Conservation (phyloP, 1,140 invertebrate genomes). For the Habropoda laboriosa region DNA sequence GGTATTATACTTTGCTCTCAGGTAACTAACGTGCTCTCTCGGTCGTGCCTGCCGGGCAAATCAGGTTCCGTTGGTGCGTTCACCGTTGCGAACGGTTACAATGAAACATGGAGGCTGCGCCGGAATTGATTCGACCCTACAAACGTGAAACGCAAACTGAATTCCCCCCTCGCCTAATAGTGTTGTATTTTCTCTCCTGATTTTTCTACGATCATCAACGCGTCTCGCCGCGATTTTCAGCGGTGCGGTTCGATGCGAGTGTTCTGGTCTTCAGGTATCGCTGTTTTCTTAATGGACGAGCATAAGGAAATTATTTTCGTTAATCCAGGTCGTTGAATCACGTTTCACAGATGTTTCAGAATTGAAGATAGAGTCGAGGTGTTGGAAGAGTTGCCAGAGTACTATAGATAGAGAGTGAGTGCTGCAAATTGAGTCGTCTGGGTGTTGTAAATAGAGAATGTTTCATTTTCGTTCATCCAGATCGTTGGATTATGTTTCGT, state of each 20-base stretch:
- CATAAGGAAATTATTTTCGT: conserved; percentile 4
- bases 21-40: neutral
- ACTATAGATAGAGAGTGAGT: too few relatives aligned
- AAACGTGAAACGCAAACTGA: conserved; percentile 31
- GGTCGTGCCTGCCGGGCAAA: conserved; percentile 17
- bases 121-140: too few relatives aligned
- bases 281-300: neutral
- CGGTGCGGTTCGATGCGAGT: too few relatives aligned
- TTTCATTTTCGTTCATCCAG: conserved; percentile 17
- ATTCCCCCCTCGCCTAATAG: conserved; percentile 18
- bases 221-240: too few relatives aligned
- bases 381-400: too few relatives aligned
- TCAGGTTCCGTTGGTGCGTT: neutral
- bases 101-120: conserved; percentile 4
- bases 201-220: too few relatives aligned
- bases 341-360: too few relatives aligned
- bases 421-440: too few relatives aligned
- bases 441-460: too few relatives aligned
- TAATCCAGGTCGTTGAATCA: neutral
- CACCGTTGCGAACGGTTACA: neutral
- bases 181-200: neutral
- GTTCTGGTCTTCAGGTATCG: neutral
- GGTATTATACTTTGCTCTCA: conserved; percentile 7
- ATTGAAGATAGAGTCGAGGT: too few relatives aligned
- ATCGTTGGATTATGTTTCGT: neutral